Percentiles rank a stretch among this genome's conserved stretches.
Evolutionary conservation across 1,140 invertebrate species (phyloP).

Genomic region (Zaprionus africanus): DNA sequence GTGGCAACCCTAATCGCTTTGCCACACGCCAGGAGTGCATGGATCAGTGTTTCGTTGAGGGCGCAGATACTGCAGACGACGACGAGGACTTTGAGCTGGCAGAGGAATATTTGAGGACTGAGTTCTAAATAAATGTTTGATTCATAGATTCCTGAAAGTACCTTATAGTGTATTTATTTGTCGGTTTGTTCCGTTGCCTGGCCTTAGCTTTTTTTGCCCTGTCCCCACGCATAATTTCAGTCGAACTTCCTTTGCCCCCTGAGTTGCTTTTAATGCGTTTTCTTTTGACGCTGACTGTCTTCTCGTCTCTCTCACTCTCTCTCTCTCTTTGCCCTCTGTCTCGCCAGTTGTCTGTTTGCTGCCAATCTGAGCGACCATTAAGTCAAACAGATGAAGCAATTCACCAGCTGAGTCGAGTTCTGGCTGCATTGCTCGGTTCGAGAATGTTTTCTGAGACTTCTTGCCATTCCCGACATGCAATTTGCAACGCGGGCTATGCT

Average conservation of each 20-base stretch:
- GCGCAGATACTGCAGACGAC: constrained; percentile 14
- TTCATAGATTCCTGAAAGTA: neutral
- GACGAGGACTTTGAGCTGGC: constrained; percentile 51
- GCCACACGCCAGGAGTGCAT: constrained; percentile 50
- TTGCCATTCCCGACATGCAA: constrained; percentile 68
- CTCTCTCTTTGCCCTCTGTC: neutral
- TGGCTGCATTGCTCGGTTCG: neutral
- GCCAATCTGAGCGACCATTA: constrained; percentile 73
- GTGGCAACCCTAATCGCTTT: constrained; percentile 65
- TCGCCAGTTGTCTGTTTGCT: constrained; percentile 66
- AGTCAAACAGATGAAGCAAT: constrained; percentile 68
- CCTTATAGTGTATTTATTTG: neutral
- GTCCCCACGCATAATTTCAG: constrained; percentile 66
- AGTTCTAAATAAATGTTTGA: constrained; percentile 19
- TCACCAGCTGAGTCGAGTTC: constrained; percentile 47
- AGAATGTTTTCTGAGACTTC: constrained; percentile 39
- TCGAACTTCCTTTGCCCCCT: constrained; percentile 45
- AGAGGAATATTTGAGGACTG: constrained; percentile 21
- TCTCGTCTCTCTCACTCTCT: neutral
- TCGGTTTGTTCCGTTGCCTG: neutral
- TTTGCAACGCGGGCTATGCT: constrained; percentile 51
- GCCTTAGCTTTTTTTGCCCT: constrained; percentile 19
- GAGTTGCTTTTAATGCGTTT: constrained; percentile 66
- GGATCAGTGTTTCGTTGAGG: constrained; percentile 34
- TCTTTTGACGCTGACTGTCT: constrained; percentile 50